Evolutionary conservation across 2,888 invertebrate genomes (phyloP), one percentile per base, ranked within the genome.

Genomic region (Drosophila siamana): DNA sequence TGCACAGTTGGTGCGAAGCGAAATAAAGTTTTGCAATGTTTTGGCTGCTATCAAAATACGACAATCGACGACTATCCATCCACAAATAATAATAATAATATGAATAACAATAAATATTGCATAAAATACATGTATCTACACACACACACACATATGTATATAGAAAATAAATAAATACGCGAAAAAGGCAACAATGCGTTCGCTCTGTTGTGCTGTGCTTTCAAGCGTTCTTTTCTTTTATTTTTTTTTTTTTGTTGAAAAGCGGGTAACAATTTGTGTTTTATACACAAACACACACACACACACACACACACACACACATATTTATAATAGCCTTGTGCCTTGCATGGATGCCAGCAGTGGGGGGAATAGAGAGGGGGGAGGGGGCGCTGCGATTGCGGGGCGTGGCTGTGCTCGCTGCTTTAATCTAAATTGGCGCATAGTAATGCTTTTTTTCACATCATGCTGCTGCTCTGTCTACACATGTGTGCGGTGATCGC

Each of bases 401-500:
- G 69, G 82, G 88, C 81, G 88, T 80, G 89, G 80, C 30, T 26
- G 41, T 60, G 38, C n/a, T n/a, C 85, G 33, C 56, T 72, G 69
- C 88, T 86, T 88, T 86, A 84, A 88, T 89, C 86, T 89, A 86
- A 86, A 89, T 88, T 86, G 87, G 84, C 89, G 76, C 89, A 86
- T 75, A 80, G 86, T 83, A 86, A 86, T 88, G 80, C 57, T 52
- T 51, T 57, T 44, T 36, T 55, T 61, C 76, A 57, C 71, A 70
- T 64, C 47, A 61, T 62, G 48, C 19, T 65, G n/a, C 19, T 52
- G 30, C 40, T 44, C 22, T 16, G 52, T 26, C 19, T 24, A 44
- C n/a, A n/a, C n/a, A n/a, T n/a, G n/a, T 71, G 61, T 66, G 56
- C 54, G 46, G 46, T 80, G 75, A 80, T 80, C 80, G 88, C 70